A percentile compares a stretch with the other conserved stretches of the same genome.
These are phyloP conservation scores for Myathropa florea DNA, from an alignment of 2,888 invertebrate genomes.

Conservation along the genomic window DNA sequence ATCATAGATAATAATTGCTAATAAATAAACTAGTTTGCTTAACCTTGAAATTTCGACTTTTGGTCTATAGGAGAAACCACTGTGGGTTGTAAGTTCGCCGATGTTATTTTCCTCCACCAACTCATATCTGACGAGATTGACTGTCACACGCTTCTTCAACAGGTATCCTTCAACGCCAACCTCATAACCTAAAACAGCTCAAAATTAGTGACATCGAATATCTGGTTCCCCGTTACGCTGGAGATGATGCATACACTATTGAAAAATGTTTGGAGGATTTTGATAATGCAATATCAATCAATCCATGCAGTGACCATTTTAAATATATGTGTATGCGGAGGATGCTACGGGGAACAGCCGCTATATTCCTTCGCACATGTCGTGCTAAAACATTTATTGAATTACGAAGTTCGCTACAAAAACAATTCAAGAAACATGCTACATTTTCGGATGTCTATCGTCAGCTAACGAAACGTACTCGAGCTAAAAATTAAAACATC, in stretches of 20 bases:
- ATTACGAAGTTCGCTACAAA: background rate
- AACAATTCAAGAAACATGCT: background rate
- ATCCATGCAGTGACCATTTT: background rate
- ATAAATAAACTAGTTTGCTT: too few relatives aligned
- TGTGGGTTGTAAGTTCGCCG: too few relatives aligned
- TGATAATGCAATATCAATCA: background rate
- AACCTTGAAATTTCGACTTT: too few relatives aligned
- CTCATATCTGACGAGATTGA: too few relatives aligned
- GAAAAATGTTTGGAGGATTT: constrained; percentile 3
- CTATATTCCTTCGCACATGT: background rate
- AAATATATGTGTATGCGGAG: constrained; percentile 1
- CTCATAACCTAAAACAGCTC: too few relatives aligned
- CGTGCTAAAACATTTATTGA: background rate
- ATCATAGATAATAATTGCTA: too few relatives aligned
- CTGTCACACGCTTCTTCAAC: too few relatives aligned
- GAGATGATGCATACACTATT: background rate
- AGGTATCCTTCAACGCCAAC: too few relatives aligned
- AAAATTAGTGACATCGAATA: too few relatives aligned
- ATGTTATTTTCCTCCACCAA: too few relatives aligned
- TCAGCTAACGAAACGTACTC: background rate
- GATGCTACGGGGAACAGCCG: constrained; percentile 1
- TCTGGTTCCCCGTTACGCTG: too few relatives aligned
- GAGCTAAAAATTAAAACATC: background rate
- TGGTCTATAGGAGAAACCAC: too few relatives aligned
- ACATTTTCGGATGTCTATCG: background rate